Evolutionary conservation across 92 coral and sea anemone species (phyloP).

Genomic region (Heteractis magnifica): DNA sequence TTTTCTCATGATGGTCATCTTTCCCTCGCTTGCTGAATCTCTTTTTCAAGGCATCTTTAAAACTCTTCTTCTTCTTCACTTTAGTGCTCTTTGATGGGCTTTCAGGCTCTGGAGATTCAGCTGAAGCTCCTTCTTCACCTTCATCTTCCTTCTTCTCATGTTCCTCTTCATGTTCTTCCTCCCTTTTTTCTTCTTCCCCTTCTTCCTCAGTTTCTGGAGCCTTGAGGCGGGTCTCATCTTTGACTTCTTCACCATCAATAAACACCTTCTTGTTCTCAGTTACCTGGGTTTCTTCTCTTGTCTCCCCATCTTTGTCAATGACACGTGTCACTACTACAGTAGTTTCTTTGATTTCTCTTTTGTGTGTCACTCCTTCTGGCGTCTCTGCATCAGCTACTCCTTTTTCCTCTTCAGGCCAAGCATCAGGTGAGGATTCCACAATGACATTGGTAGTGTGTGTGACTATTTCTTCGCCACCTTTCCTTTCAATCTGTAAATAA

Average conservation of each 20-base stretch:
- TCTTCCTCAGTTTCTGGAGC: constrained; percentile 21
- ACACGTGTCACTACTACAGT: constrained; percentile 60
- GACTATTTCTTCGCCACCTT: constrained; percentile 31
- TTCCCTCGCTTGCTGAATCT: constrained; percentile 66
- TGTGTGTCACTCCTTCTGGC: constrained; percentile 53
- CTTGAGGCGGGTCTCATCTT: constrained; percentile 12
- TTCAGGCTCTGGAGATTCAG: constrained; percentile 62
- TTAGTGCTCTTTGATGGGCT: constrained; percentile 71
- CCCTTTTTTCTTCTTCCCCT: constrained; percentile 37
- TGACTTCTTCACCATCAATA: constrained; percentile 39
- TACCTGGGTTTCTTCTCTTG: constrained; percentile 42
- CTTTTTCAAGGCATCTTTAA: constrained; percentile 72
- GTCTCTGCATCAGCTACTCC: constrained; percentile 75
- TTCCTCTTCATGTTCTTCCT: constrained; percentile 28
- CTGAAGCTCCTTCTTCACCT: constrained; percentile 41
- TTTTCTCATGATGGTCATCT: constrained; percentile 59
- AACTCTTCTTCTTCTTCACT: constrained; percentile 89
- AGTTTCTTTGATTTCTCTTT: constrained; percentile 49
- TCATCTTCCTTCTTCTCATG: constrained; percentile 50
- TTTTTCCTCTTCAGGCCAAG: constrained; percentile 53
- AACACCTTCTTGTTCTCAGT: constrained; percentile 46
- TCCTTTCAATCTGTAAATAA: not conserved
- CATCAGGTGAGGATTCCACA: constrained; percentile 56
- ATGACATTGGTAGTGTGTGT: constrained; percentile 52
- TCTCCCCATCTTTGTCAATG: constrained; percentile 38